These are phyloP conservation scores for Trematomus bernacchii DNA, from an alignment of 2,797 vertebrate species.

Conservation along the genomic window DNA sequence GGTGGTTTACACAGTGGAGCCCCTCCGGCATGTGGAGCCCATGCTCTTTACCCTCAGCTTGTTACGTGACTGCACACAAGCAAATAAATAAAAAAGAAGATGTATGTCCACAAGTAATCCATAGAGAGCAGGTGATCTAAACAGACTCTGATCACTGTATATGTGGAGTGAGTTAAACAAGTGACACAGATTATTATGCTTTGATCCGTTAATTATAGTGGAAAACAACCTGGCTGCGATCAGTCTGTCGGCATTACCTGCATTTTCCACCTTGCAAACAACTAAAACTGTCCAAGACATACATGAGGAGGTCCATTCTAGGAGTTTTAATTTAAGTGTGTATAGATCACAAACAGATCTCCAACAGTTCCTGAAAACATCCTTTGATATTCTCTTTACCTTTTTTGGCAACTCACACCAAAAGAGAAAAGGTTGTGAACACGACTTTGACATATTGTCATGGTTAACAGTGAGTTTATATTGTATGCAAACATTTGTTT, in stretches of 20 bases:
- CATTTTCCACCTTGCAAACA: slow-evolving; percentile 73
- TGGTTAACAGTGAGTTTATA: not conserved
- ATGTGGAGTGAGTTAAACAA: slow-evolving; percentile 71
- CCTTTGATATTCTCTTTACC: slow-evolving; percentile 9
- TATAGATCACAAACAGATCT: slow-evolving; percentile 32
- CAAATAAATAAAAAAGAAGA: slow-evolving; percentile 79
- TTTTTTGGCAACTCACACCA: not conserved
- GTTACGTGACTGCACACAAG: slow-evolving; percentile 72
- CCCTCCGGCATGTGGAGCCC: slow-evolving; percentile 74
- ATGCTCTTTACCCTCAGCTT: slow-evolving; percentile 71
- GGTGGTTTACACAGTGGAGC: slow-evolving; percentile 65
- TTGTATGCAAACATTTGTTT: not conserved
- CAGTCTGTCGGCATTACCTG: slow-evolving; percentile 67
- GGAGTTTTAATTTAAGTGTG: slow-evolving; percentile 34
- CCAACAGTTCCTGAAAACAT: slow-evolving; percentile 19
- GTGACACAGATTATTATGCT: slow-evolving; percentile 68
- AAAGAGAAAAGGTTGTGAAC: not conserved
- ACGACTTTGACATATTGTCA: not conserved
- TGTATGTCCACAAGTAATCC: slow-evolving; percentile 71
- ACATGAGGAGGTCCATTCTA: slow-evolving; percentile 37
- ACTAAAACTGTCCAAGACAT: slow-evolving; percentile 41
- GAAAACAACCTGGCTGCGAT: slow-evolving; percentile 72
- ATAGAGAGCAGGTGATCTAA: slow-evolving; percentile 65
- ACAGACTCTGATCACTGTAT: slow-evolving; percentile 75
- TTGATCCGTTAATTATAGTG: slow-evolving; percentile 81